These are phyloP conservation scores for Mechanitis mazaeus DNA, from an alignment of 2,888 invertebrate genomes.

Conservation along the genomic window DNA sequence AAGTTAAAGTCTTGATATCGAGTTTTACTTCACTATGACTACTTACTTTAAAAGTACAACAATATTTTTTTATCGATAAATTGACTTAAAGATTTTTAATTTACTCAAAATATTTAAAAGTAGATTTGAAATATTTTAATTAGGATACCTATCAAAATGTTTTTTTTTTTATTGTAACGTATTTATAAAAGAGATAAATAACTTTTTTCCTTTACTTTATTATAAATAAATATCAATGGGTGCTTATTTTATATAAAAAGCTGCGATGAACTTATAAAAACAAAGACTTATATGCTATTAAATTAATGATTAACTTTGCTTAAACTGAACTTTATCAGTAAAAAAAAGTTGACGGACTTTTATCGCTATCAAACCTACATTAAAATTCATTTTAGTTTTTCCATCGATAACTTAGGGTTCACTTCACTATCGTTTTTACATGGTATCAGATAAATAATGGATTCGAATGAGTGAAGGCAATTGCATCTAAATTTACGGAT, in stretches of 20 bases:
- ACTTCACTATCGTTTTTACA: constrained; percentile 1
- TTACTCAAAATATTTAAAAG: too few relatives aligned
- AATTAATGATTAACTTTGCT: not conserved
- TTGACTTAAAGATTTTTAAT: not conserved
- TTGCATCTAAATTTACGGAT: constrained; percentile 31
- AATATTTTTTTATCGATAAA: constrained; percentile 15
- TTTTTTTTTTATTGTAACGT: too few relatives aligned
- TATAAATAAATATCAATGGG: too few relatives aligned
- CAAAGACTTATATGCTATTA: not conserved
- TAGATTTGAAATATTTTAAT: too few relatives aligned
- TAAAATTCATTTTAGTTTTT: constrained; percentile 6
- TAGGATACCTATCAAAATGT: too few relatives aligned
- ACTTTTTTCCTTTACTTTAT: too few relatives aligned
- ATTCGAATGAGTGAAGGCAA: constrained; percentile 30
- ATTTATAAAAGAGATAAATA: too few relatives aligned
- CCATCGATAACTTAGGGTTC: constrained; percentile 4
- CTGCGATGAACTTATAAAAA: not conserved
- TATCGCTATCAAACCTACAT: not conserved
- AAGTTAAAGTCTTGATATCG: constrained; percentile 33
- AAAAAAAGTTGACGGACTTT: not conserved
- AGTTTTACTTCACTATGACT: not conserved
- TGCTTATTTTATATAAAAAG: too few relatives aligned
- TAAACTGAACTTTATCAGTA: not conserved
- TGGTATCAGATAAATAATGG: constrained; percentile 25
- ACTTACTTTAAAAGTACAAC: not conserved